Evolutionary conservation across 2,113 vertebrate genomes (phyloP), one percentile per base, ranked within the genome.

Genomic region (Nesoenas mayeri): DNA sequence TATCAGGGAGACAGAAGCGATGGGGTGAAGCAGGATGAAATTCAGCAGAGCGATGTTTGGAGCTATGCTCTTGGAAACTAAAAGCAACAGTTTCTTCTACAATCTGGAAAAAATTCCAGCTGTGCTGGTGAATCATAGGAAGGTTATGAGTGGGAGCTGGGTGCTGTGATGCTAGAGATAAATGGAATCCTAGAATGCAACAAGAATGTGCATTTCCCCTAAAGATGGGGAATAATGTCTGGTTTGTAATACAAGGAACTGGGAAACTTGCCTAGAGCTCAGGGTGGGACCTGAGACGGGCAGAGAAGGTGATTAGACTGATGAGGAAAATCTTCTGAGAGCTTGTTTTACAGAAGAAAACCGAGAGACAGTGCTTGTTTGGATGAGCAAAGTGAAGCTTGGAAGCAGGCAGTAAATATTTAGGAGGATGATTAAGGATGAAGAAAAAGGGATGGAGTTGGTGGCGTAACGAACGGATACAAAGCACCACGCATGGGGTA

Each of bases 21-120:
- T 58, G 47, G 77, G 31, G 9, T 29, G 60, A 53, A 53, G 11
- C 3, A 21, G 56, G 51, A 58, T 67, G 61, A 54, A 74, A 64
- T 56, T 62, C 61, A 31, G 2, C 5, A 6, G 0, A 0, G 12
- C 42, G 14, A 1, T 7, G 14, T 94, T 80, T 40, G 62, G 42
- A n/a, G 61, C 64, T 57, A 9, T 44, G 56, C 29, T 2, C 78
- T 74, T 91, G 85, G 81, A 72, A 85, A 85, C 77, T 10, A 75
- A 84, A 81, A 3, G 24, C 1, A 67, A 17, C 15, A 44, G 22
- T 78, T 92, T 62, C 51, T 89, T 71, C 48, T 62, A 21, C 57
- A 82, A 4, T 13, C 65, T 79, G 81, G 69, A 74, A 86, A 84
- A 78, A 71, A 60, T 75, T 61, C 82, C 20, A 9, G 44, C n/a